Base-by-base conservation (phyloP, 2,888 invertebrate species). In the Dichetophora obliterata region DNA sequence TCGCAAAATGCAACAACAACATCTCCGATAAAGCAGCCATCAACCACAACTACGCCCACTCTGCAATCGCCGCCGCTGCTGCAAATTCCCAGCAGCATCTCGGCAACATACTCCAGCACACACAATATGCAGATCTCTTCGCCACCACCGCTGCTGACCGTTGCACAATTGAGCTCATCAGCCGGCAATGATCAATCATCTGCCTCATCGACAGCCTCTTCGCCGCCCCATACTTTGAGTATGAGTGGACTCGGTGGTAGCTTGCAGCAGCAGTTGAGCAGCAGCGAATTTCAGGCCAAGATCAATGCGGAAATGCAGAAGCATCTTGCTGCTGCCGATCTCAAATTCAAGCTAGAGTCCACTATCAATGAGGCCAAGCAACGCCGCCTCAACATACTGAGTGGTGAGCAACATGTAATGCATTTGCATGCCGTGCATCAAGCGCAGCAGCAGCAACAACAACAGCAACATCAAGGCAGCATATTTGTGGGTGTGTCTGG, bases 221-320 rank as follows among this genome's bases (percentile, higher is more conserved):
- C 87, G 72, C 86, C 86, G 5, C 85, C 86, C 4, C 81, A 80
- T 8, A n/a, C n/a, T n/a, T n/a, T n/a, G n/a, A 81, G 73, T 16
- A 77, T 76, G 8, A 73, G 78, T 22, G 76, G 74, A 24, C 57
- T 48, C 8, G 43, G 59, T 22, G 68, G 72, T 19, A 78, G 71
- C 52, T 74, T 72, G 22, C 63, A 80, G 48, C 76, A 79, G 31
- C 81, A 80, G 11, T 71, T 83, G 77, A 80, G 81, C 65, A 83
- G 77, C 77, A 84, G 83, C 5, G 88, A 88, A 43, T 88, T 88
- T 77, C 88, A 88, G 77, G 88, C 88, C 14, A 88, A 88, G 82
- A 87, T 88, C 76, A 88, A 88, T 82, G 88, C 87, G 0, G 88
- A 88, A 81, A 88, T 88, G 88, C 88, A 88, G 37, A 88, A 88